Evolutionary conservation across 2,888 invertebrate species (phyloP), one percentile per base, ranked within the genome.

Genomic region (Polietes domitor): DNA sequence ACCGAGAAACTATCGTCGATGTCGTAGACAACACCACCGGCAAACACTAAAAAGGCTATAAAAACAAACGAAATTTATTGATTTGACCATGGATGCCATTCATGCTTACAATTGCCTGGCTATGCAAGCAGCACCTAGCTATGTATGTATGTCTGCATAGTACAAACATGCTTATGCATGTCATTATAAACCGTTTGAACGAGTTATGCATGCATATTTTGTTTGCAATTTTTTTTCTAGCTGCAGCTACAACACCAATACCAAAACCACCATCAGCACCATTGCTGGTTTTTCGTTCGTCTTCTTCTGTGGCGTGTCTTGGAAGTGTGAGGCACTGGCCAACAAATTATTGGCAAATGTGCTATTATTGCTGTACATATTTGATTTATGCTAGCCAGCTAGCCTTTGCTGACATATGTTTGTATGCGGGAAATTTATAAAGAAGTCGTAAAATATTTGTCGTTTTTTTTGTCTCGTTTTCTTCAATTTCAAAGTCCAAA

Each of bases 61-160:
- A 15, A 43, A 47, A 43, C 24, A 26, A 68, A 68, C 43, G 5
- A 71, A 50, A 74, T 80, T 77, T 77, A 83, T 81, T 83, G 82
- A 85, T 86, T 85, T 81, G 82, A 77, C 80, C 83, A 79, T 84
- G 84, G 84, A 86, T 78, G 85, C 63, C 75, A 78, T 75, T 82
- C 75, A 79, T 76, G 76, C 83, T 80, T 83, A 73, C 79, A 58
- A 76, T 65, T 65, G 79, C 75, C 72, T 72, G 21, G 24, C 24
- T 26, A 9, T 53, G 53, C 53, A 53, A 2, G n/a, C n/a, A 47
- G n/a, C n/a, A n/a, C n/a, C n/a, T n/a, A n/a, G n/a, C n/a, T n/a
- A 47, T 2, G n/a, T n/a, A 47, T 6, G 2, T n/a, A 47, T 47
- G 47, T 47, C 47, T 47, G 12, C 47, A 47, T 47, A n/a, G 47